Percentiles rank a stretch among this genome's conserved stretches.
These are phyloP conservation scores for Amiota minor DNA, from an alignment of 2,888 invertebrate species.

Conservation along the genomic window DNA sequence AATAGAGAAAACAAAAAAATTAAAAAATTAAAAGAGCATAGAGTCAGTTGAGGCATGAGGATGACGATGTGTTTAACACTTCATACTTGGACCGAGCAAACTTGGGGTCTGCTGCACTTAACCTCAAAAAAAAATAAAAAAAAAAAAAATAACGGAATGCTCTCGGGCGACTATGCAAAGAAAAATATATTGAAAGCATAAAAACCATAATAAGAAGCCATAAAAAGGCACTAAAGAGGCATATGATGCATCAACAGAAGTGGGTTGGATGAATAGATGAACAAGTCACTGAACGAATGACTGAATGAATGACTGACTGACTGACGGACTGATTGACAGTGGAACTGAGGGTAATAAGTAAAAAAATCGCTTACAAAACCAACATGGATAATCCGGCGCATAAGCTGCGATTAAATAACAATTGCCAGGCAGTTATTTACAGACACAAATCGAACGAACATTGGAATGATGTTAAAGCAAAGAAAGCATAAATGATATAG, in stretches of 20 bases:
- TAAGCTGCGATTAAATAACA: constrained; percentile 67
- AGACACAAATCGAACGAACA: constrained; percentile 42
- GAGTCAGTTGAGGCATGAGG: background rate
- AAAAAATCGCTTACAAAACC: constrained; percentile 29
- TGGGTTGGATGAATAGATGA: constrained; percentile 29
- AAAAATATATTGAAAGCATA: constrained; percentile 47
- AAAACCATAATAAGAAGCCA: constrained; percentile 22
- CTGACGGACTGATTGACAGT: constrained; percentile 16
- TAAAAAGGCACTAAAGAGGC: too few species aligned
- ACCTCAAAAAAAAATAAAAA: constrained; percentile 52
- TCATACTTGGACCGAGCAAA: constrained; percentile 5
- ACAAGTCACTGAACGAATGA: background rate
- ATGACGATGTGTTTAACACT: background rate
- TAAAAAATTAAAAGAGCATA: constrained; percentile 23
- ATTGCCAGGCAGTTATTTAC: constrained; percentile 68
- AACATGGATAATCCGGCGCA: constrained; percentile 24
- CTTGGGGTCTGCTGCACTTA: constrained; percentile 48
- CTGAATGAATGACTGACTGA: background rate
- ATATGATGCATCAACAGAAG: constrained; percentile 24
- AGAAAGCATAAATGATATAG: background rate
- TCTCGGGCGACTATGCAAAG: constrained; percentile 32
- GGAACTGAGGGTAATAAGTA: too few species aligned
- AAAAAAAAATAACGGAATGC: constrained; percentile 38
- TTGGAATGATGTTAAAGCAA: background rate
- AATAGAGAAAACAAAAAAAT: constrained; percentile 4